Percentiles rank a stretch among this genome's conserved stretches.
phyloP scores from a whole-genome alignment of 2,888 invertebrate species.

The Spodoptera littoralis region DNA sequence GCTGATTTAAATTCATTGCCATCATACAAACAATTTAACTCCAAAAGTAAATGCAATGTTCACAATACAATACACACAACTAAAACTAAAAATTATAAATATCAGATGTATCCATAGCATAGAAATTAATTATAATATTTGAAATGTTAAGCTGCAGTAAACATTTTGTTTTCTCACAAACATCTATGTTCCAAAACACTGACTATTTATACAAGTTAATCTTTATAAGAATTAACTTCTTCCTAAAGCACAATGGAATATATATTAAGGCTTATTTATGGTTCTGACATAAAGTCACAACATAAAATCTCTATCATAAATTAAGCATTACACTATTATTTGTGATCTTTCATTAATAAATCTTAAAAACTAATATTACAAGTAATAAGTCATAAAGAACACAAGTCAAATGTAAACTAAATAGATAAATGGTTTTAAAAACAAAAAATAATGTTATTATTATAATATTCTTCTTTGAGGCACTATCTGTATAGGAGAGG shows the following conservation, averaged over 20 bases:
- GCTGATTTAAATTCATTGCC: conserved; percentile 26
- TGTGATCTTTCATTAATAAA: conserved; percentile 36
- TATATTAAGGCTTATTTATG: conserved; percentile 6
- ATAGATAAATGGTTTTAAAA: conserved; percentile 21
- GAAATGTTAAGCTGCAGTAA: background rate
- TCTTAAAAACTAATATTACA: conserved; percentile 46
- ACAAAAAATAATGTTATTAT: conserved; percentile 47
- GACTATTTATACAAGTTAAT: conserved; percentile 8
- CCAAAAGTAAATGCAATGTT: conserved; percentile 31
- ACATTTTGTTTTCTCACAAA: too few relatives aligned
- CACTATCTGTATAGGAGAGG: conserved; percentile 78
- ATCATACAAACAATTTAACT: conserved; percentile 23
- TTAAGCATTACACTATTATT: conserved; percentile 19
- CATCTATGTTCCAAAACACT: conserved; percentile 6
- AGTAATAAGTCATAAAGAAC: conserved; percentile 20
- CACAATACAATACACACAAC: conserved; percentile 23
- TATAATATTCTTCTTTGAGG: conserved; percentile 79
- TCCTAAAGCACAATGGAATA: conserved; percentile 19
- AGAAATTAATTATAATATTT: background rate
- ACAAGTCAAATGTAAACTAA: conserved; percentile 21
- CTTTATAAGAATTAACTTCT: conserved; percentile 14
- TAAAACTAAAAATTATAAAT: background rate
- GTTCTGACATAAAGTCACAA: conserved; percentile 24
- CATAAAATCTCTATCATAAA: background rate
- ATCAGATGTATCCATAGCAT: too few relatives aligned